A percentile compares a stretch with the other conserved stretches of the same genome.
Conservation (phyloP, 2,888 invertebrate genomes). For the Craniophora ligustri region DNA sequence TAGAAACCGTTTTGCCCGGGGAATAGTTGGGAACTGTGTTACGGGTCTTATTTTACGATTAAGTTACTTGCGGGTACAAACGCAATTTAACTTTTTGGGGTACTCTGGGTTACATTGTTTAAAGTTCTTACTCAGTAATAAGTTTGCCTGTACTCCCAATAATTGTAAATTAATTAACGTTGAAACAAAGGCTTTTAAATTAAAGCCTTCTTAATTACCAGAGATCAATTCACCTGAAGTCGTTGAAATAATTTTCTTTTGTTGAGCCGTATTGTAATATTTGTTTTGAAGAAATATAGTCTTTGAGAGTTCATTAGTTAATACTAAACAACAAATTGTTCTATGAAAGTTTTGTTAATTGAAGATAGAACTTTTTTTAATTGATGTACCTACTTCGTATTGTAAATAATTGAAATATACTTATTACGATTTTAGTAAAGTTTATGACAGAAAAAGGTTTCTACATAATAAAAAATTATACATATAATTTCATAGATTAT, state of each 20-base stretch:
- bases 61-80: conserved; percentile 19
- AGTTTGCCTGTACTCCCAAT: conserved; percentile 2
- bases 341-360: background rate
- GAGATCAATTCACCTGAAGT: conserved; percentile 5
- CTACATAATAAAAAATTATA: background rate
- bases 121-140: conserved; percentile 15
- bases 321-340: background rate
- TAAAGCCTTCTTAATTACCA: conserved; percentile 10
- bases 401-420: no score
- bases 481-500: no score
- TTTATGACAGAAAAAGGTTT: background rate
- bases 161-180: background rate
- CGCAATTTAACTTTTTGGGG: conserved; percentile 42
- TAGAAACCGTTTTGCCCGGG: conserved; percentile 2
- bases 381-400: no score
- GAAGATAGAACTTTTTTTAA: background rate
- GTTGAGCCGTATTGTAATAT: background rate
- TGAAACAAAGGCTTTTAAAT: conserved; percentile 16
- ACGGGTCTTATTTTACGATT: conserved; percentile 29
- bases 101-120: conserved; percentile 18
- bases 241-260: background rate
- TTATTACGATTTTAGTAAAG: no score
- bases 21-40: conserved; percentile 16
- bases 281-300: background rate
- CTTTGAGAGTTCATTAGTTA: background rate